Conservation (phyloP, 2,888 invertebrate species). For the Papilio protenor region DNA sequence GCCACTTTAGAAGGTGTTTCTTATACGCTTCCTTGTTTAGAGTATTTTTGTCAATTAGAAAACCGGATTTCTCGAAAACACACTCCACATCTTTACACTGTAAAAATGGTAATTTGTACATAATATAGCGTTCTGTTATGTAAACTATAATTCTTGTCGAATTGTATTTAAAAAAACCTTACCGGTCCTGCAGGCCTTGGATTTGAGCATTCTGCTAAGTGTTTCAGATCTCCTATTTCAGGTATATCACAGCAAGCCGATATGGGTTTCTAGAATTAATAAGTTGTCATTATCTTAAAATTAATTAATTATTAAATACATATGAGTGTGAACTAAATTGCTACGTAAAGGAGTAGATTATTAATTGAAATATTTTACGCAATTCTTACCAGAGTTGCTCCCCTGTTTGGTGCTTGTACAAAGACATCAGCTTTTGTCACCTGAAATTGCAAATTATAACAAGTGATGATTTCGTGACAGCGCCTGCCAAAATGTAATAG, state of each 20-base stretch:
- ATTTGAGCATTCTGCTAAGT: conserved; percentile 67
- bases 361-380: not conserved
- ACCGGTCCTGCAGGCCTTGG: conserved; percentile 71
- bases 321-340: not conserved
- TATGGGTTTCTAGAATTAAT: conserved; percentile 71
- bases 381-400: conserved; percentile 65
- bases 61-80: conserved; percentile 75
- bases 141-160: conserved; percentile 16
- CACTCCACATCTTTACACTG: conserved; percentile 79
- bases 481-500: not conserved
- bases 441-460: conserved; percentile 53
- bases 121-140: not conserved
- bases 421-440: conserved; percentile 56
- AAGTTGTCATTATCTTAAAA: not conserved
- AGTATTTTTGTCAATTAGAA: conserved; percentile 64
- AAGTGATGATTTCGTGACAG: not conserved
- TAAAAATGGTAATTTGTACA: conserved; percentile 42
- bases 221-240: conserved; percentile 69
- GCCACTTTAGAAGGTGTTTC: conserved; percentile 67
- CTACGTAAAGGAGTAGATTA: too few relatives aligned
- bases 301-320: not conserved
- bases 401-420: conserved; percentile 55
- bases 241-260: conserved; percentile 79
- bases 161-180: conserved; percentile 50
- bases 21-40: conserved; percentile 71